These are phyloP conservation scores for Chrysina gloriosa DNA, from an alignment of 2,888 invertebrate species.

Conservation along the genomic window DNA sequence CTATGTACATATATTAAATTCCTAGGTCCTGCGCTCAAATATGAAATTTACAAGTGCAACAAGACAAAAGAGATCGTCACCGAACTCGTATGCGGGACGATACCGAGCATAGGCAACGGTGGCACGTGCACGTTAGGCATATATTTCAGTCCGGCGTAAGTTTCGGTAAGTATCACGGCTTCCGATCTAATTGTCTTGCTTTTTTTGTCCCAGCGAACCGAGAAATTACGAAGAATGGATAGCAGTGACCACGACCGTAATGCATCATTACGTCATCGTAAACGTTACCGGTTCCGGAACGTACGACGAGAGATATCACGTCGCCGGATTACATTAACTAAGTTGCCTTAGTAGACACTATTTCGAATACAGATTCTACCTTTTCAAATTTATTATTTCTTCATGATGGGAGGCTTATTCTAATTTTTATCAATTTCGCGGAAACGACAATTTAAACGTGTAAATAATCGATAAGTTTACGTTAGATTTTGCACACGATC, in stretches of 20 bases:
- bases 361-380: no score
- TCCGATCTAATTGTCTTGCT: background rate
- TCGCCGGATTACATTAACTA: constrained; percentile 41
- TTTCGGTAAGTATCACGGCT: background rate
- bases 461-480: no score
- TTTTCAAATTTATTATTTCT: no score
- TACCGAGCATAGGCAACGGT: constrained; percentile 39
- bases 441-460: no score
- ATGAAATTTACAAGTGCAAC: constrained; percentile 28
- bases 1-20: no score
- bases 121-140: constrained; percentile 36
- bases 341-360: background rate
- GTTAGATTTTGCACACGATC: no score
- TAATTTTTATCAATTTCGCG: no score
- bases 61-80: constrained; percentile 25
- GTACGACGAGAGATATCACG: constrained; percentile 47
- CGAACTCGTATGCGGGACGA: constrained; percentile 28
- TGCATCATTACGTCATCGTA: constrained; percentile 41
- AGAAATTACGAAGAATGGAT: constrained; percentile 45
- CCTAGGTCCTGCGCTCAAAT: constrained; percentile 14
- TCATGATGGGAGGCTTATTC: no score
- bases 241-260: constrained; percentile 44
- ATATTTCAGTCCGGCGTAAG: constrained; percentile 47
- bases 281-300: constrained; percentile 45
- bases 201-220: constrained; percentile 44